Conservation (phyloP, 1,140 invertebrate genomes). For the Drosophila nannoptera region DNA sequence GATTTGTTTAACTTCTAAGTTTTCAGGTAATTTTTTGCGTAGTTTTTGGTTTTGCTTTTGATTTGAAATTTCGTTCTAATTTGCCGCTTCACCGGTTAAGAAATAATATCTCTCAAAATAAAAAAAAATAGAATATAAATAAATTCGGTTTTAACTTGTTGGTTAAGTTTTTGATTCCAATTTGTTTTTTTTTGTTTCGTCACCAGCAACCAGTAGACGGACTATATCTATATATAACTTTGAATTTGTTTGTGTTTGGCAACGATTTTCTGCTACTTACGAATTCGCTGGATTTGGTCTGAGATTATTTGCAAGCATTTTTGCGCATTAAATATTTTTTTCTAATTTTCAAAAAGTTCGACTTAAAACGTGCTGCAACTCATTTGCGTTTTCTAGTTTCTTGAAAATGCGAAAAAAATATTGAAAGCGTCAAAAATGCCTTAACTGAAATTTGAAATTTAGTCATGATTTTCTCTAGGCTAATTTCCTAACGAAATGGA, state of each 20-base stretch:
- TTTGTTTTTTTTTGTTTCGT: conserved; percentile 9
- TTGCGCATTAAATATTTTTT: conserved; percentile 71
- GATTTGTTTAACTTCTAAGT: no score
- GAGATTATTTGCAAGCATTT: conserved; percentile 45
- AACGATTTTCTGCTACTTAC: conserved; percentile 44
- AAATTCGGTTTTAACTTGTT: conserved; percentile 5
- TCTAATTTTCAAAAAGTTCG: conserved; percentile 61
- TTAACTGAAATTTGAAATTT: conserved; percentile 36
- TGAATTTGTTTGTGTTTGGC: conserved; percentile 6
- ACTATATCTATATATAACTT: not conserved
- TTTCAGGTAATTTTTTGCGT: not conserved
- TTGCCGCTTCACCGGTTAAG: conserved; percentile 3
- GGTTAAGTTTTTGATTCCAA: not conserved
- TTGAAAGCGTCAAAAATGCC: conserved; percentile 66
- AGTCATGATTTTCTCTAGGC: not conserved
- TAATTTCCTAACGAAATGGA: conserved; percentile 38
- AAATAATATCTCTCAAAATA: not conserved
- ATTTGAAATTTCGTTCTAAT: conserved; percentile 21
- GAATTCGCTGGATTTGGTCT: conserved; percentile 7
- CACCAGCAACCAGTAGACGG: conserved; percentile 18
- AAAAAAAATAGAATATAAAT: not conserved
- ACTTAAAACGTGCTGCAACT: conserved; percentile 57
- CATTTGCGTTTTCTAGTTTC: conserved; percentile 52
- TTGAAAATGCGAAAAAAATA: conserved; percentile 71
- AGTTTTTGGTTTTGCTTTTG: not conserved